Conservation (phyloP, 2,113 vertebrate species). For the Hylia prasina region DNA sequence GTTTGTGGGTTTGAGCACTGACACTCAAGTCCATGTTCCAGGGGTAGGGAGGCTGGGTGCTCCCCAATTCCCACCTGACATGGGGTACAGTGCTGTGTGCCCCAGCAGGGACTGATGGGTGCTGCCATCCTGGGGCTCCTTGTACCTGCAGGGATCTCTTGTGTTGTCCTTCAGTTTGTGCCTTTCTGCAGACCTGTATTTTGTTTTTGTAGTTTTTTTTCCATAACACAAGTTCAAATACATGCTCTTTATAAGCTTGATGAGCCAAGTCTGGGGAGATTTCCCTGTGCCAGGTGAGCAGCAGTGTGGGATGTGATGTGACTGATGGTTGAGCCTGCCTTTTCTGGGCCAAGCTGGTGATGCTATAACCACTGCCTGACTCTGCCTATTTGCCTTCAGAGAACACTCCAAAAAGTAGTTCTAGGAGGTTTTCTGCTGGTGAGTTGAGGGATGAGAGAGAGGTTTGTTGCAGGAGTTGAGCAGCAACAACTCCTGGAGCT, state of each 20-base stretch:
- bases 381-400: background rate
- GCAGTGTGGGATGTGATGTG: background rate
- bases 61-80: fast-evolving
- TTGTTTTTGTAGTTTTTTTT: background rate
- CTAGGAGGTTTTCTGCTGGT: background rate
- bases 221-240: background rate
- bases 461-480: background rate
- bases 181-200: background rate
- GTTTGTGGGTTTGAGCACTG: background rate
- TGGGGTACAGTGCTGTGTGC: fast-evolving
- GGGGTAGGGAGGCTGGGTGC: too few species aligned
- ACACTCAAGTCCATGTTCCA: background rate
- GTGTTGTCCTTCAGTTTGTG: background rate
- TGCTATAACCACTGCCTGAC: background rate
- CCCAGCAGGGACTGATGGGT: background rate
- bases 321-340: background rate
- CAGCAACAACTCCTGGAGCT: background rate
- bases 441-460: background rate
- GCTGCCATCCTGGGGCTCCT: background rate
- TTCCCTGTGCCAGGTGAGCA: background rate
- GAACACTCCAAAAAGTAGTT: background rate
- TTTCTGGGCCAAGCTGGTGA: background rate
- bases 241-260: fast-evolving
- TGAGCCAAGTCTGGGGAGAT: background rate
- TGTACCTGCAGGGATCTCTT: background rate